Evolutionary conservation across 1,140 invertebrate species (phyloP).

Genomic region (Maconellicoccus hirsutus): DNA sequence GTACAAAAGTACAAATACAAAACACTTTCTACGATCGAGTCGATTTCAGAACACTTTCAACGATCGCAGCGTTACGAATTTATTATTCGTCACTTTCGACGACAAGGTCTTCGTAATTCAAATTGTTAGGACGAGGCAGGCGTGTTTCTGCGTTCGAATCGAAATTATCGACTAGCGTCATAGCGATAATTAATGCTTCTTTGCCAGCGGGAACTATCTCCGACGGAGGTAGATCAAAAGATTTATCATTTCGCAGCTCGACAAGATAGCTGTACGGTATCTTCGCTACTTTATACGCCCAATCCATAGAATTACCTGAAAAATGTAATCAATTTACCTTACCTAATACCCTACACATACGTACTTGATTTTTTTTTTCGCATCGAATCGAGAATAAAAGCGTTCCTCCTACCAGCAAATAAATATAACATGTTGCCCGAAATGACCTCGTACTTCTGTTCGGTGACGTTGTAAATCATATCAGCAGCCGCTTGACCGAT

Average conservation of each 20-base stretch:
- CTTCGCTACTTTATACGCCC: neutral
- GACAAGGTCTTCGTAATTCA: too few relatives aligned
- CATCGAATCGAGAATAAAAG: neutral
- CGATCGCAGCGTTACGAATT: too few relatives aligned
- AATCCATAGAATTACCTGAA: neutral
- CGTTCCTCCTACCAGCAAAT: neutral
- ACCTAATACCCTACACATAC: neutral
- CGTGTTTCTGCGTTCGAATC: neutral
- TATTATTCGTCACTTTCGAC: too few relatives aligned
- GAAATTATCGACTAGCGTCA: neutral
- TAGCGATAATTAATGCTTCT: neutral
- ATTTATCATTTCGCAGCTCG: neutral
- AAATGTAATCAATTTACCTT: neutral
- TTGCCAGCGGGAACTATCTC: neutral
- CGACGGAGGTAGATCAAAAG: neutral
- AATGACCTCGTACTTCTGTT: neutral
- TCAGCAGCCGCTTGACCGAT: neutral
- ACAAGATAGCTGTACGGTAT: neutral
- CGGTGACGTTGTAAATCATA: neutral
- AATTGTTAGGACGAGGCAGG: too few relatives aligned
- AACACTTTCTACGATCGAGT: too few relatives aligned
- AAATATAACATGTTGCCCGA: neutral
- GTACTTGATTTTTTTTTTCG: neutral
- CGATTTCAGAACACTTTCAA: too few relatives aligned
- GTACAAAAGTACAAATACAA: too few relatives aligned